Evolutionary conservation across 2,888 invertebrate genomes (phyloP).

Genomic region (Leptinotarsa peninsularis): DNA sequence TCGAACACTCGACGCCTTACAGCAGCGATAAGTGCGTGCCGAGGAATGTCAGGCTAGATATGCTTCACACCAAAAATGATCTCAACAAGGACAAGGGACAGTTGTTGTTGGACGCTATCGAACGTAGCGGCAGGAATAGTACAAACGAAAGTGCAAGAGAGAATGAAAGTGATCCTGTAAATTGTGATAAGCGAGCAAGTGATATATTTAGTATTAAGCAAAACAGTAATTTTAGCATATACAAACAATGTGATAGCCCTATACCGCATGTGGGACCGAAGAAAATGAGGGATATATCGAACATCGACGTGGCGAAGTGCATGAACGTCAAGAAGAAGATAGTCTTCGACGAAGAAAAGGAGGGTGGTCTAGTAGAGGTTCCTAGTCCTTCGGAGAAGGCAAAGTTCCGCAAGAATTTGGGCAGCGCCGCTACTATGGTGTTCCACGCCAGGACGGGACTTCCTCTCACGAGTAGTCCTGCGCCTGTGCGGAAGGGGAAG

Average conservation of each 20-base stretch:
- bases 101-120: conserved; percentile 63
- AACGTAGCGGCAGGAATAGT: conserved; percentile 59
- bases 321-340: conserved; percentile 58
- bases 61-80: conserved; percentile 56
- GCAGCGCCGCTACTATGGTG: conserved; percentile 84
- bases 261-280: conserved; percentile 50
- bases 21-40: conserved; percentile 28
- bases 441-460: conserved; percentile 85
- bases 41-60: conserved; percentile 40
- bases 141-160: conserved; percentile 48
- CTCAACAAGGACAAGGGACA: conserved; percentile 62
- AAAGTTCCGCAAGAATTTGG: conserved; percentile 79
- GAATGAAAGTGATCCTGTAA: conserved; percentile 60
- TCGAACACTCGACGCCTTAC: conserved; percentile 51
- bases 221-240: conserved; percentile 60
- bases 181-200: conserved; percentile 64
- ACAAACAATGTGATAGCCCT: conserved; percentile 64
- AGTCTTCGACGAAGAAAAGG: conserved; percentile 56
- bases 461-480: conserved; percentile 88
- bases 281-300: conserved; percentile 49
- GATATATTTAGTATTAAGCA: conserved; percentile 65
- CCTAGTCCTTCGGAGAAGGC: conserved; percentile 80
- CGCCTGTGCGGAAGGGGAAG: conserved; percentile 81
- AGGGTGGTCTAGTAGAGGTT: conserved; percentile 63
- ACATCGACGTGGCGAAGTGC: conserved; percentile 47